Conservation (phyloP, 92 coral and sea anemone species). For the Palythoa grandis region DNA sequence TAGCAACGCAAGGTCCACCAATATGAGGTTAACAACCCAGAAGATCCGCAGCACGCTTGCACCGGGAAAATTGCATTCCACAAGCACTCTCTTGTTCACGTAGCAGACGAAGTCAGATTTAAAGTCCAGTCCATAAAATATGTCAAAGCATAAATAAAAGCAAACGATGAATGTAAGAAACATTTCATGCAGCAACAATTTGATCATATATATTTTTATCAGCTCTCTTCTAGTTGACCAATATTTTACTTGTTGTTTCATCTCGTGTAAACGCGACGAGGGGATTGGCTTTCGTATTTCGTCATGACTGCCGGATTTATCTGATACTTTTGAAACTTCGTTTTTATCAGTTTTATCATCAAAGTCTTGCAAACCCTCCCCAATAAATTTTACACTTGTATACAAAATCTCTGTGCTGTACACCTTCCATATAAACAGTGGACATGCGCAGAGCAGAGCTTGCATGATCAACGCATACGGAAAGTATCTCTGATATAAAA, state of each 20-base stretch:
- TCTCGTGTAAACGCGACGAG: slow-evolving; percentile 43
- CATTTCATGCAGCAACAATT: slow-evolving; percentile 63
- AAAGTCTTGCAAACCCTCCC: slow-evolving; percentile 45
- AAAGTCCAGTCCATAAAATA: slow-evolving; percentile 61
- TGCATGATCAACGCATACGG: slow-evolving; percentile 74
- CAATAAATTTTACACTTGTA: slow-evolving; percentile 62
- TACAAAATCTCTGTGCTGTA: slow-evolving; percentile 64
- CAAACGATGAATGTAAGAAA: slow-evolving; percentile 57
- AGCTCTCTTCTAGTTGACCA: slow-evolving; percentile 69
- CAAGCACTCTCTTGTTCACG: slow-evolving; percentile 67
- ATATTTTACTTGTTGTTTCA: slow-evolving; percentile 55
- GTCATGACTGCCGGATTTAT: slow-evolving; percentile 24
- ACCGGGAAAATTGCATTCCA: slow-evolving; percentile 65
- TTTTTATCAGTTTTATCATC: not conserved
- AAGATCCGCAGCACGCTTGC: slow-evolving; percentile 58
- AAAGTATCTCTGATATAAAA: slow-evolving; percentile 66
- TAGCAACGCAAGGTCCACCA: slow-evolving; percentile 64
- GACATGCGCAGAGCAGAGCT: slow-evolving; percentile 67
- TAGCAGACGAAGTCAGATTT: slow-evolving; percentile 73
- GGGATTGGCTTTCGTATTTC: slow-evolving; percentile 8
- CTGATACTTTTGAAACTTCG: not conserved
- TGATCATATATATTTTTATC: slow-evolving; percentile 64
- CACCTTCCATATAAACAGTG: slow-evolving; percentile 65
- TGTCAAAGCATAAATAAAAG: slow-evolving; percentile 58
- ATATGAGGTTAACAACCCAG: slow-evolving; percentile 65